Evolutionary conservation across 2,797 vertebrate species (phyloP).

Genomic region (Pangasius krempfi): DNA sequence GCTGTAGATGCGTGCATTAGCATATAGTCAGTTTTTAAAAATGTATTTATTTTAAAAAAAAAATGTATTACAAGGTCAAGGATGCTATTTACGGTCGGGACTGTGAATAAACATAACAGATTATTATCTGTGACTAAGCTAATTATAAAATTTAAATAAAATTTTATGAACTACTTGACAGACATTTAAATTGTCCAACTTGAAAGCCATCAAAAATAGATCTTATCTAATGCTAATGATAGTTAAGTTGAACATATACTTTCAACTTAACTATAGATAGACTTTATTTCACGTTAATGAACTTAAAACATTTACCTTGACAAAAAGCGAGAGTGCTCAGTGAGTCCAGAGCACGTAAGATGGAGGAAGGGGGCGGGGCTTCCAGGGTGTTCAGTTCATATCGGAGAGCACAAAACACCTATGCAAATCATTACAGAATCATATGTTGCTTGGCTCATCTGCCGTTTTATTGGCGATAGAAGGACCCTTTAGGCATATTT

Average conservation of each 20-base stretch:
- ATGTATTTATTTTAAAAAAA: too few relatives aligned
- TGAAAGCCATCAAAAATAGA: background rate
- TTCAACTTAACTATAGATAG: too few relatives aligned
- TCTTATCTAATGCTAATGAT: too few relatives aligned
- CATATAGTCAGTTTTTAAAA: too few relatives aligned
- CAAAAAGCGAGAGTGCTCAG: background rate
- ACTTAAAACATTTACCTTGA: background rate
- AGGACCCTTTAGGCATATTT: background rate
- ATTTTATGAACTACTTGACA: background rate
- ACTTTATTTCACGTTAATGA: background rate
- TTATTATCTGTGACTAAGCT: too few relatives aligned
- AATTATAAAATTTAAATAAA: too few relatives aligned
- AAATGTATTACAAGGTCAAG: background rate
- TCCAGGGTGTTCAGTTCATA: background rate
- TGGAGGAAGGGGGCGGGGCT: background rate
- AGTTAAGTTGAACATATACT: too few relatives aligned
- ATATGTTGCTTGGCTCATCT: background rate
- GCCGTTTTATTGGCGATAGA: background rate
- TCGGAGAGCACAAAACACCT: too few relatives aligned
- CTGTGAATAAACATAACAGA: too few relatives aligned
- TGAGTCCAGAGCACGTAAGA: background rate
- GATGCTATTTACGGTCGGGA: background rate
- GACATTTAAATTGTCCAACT: too few relatives aligned
- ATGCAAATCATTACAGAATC: background rate
- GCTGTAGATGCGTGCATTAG: background rate